These are phyloP conservation scores for Myanophis thanlyinensis DNA, from an alignment of 2,113 vertebrate species.

Conservation along the genomic window DNA sequence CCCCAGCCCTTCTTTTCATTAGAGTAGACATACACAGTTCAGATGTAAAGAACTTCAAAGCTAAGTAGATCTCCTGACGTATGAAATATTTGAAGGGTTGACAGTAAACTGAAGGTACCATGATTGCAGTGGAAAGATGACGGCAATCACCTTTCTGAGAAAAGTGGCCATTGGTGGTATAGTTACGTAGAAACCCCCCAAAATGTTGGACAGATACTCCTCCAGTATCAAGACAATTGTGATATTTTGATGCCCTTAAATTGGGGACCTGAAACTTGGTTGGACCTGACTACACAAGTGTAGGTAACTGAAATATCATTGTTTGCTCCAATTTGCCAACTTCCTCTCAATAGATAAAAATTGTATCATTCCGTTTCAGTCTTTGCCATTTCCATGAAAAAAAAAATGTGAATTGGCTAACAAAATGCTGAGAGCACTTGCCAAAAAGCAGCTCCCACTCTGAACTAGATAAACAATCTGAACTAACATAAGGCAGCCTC, in stretches of 20 bases:
- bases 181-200: background rate
- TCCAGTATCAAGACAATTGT: background rate
- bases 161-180: background rate
- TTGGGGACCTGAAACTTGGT: background rate
- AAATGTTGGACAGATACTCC: background rate
- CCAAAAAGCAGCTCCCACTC: background rate
- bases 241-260: background rate
- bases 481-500: background rate
- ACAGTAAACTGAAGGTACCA: background rate
- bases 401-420: background rate
- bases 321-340: background rate
- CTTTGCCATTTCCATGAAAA: background rate
- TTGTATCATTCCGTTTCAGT: background rate
- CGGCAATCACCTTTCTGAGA: background rate
- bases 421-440: background rate
- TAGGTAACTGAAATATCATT: background rate
- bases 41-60: background rate
- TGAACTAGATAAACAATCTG: background rate
- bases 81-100: background rate
- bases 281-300: background rate
- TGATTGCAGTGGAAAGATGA: background rate
- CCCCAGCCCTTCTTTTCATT: no score
- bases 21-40: background rate
- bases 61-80: background rate
- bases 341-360: background rate